A percentile compares a stretch with the other conserved stretches of the same genome.
Evolutionary conservation across 2,113 vertebrate species (phyloP).

Genomic region (Chloropsis hardwickii): DNA sequence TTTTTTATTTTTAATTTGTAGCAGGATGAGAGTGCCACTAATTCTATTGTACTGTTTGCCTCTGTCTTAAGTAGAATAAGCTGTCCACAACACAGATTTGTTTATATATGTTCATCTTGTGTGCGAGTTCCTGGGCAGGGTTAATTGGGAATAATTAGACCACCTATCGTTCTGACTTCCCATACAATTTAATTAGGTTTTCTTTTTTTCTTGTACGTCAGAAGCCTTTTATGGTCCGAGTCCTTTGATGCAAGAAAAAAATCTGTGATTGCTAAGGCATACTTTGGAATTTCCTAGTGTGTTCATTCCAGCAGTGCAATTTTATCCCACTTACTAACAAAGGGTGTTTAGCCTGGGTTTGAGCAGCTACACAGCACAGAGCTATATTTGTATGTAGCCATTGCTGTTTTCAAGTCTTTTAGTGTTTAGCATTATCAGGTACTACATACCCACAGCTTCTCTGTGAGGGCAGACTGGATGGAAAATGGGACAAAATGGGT

Average conservation of each 20-base stretch:
- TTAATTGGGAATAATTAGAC: conserved; percentile 7
- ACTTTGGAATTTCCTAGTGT: background rate
- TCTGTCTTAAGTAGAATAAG: background rate
- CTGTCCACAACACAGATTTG: background rate
- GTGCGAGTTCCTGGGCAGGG: background rate
- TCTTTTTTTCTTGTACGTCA: background rate
- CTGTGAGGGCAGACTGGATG: background rate
- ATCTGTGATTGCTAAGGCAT: background rate
- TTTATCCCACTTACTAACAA: background rate
- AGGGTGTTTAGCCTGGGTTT: background rate
- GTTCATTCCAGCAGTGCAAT: background rate
- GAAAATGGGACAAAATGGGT: background rate
- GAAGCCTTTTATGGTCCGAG: background rate
- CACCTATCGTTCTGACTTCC: background rate
- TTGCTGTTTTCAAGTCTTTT: background rate
- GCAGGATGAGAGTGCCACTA: background rate
- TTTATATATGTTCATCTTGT: background rate
- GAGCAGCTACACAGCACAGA: background rate
- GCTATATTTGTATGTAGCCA: background rate
- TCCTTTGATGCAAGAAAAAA: background rate
- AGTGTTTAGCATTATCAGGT: background rate
- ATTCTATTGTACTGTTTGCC: background rate
- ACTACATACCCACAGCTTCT: background rate
- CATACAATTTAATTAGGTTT: conserved; percentile 27
- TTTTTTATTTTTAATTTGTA: background rate